Percentiles rank a stretch among this genome's conserved stretches.
Conservation (phyloP, 2,888 invertebrate species). For the Lobophora halterata region DNA sequence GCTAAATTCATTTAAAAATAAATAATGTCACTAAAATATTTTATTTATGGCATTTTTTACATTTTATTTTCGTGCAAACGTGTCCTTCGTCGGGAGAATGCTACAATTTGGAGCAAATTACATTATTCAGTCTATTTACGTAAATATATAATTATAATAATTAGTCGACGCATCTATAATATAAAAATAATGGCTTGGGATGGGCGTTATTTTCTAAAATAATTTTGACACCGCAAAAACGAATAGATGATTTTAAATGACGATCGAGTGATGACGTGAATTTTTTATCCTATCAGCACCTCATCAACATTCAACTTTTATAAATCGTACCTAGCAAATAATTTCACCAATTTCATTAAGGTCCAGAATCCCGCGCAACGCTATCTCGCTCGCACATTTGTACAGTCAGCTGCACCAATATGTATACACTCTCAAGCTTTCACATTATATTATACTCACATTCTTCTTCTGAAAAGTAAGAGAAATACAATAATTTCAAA, state of each 20-base stretch:
- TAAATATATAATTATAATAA: constrained; percentile 49
- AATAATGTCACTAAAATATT: constrained; percentile 37
- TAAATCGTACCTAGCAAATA: constrained; percentile 39
- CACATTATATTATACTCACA: too few relatives aligned
- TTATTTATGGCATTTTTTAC: constrained; percentile 23
- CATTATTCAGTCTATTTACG: constrained; percentile 71
- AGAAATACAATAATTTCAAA: too few relatives aligned
- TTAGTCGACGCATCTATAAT: constrained; percentile 48
- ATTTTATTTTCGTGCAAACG: constrained; percentile 19
- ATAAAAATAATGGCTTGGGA: constrained; percentile 38
- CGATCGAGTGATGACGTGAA: constrained; percentile 32
- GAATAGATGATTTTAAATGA: constrained; percentile 28
- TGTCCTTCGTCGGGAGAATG: constrained; percentile 27
- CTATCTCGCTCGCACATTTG: too few relatives aligned
- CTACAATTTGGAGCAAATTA: constrained; percentile 54
- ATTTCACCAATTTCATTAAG: constrained; percentile 20
- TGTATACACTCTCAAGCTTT: too few relatives aligned
- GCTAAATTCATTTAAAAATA: constrained; percentile 36
- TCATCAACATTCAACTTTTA: constrained; percentile 50
- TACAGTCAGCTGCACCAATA: too few relatives aligned
- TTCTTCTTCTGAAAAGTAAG: too few relatives aligned
- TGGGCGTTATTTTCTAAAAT: constrained; percentile 39
- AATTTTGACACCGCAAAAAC: constrained; percentile 11
- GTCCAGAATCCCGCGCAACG: too few relatives aligned
- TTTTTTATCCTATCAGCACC: constrained; percentile 65